Evolutionary conservation across 1,140 invertebrate genomes (phyloP).

Genomic region (Stenopsyche tienmushanensis): DNA sequence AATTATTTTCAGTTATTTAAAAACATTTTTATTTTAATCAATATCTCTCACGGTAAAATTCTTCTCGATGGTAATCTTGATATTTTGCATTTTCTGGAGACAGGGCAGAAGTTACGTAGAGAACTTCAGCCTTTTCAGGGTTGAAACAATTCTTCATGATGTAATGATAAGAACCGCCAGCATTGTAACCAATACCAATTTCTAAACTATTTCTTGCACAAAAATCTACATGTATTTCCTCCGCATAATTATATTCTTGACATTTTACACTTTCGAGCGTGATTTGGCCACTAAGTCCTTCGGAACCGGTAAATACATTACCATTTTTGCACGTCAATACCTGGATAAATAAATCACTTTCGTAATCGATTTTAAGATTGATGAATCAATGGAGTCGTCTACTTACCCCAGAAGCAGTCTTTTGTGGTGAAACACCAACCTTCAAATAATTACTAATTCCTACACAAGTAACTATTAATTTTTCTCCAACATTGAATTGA

Average conservation of each 20-base stretch:
- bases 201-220: conserved; percentile 7
- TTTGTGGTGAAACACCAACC: neutral
- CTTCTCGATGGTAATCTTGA: conserved; percentile 13
- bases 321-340: conserved; percentile 12
- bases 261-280: conserved; percentile 17
- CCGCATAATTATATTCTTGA: neutral
- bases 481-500: conserved; percentile 7
- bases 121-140: conserved; percentile 11
- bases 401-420: neutral
- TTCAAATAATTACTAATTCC: conserved; percentile 4
- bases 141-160: conserved; percentile 19
- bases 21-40: neutral
- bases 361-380: neutral
- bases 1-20: neutral
- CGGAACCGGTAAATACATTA: conserved; percentile 22
- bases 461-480: conserved; percentile 1
- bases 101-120: conserved; percentile 22
- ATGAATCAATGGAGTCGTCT: neutral
- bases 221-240: neutral
- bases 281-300: conserved; percentile 3
- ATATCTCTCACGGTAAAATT: conserved; percentile 21
- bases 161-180: neutral
- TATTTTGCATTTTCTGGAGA: conserved; percentile 13
- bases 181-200: conserved; percentile 5
- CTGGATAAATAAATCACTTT: conserved; percentile 4